Evolutionary conservation across 2,113 vertebrate genomes (phyloP), one percentile per base, ranked within the genome.

Genomic region (Sphaerodactylus townsendi): DNA sequence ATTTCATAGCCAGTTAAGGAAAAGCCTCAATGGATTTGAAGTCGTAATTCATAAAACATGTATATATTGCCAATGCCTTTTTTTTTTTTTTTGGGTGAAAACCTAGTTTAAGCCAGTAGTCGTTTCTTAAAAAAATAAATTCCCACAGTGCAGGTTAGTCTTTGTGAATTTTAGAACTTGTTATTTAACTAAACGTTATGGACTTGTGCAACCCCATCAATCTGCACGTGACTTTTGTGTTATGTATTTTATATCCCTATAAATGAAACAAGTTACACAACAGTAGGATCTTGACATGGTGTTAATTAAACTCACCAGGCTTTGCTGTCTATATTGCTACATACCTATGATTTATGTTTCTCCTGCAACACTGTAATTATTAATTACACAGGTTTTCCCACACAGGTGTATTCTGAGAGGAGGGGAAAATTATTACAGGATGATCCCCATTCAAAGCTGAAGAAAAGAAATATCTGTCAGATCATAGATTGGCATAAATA

Each of bases 1-100:
- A 10, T 87, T 89, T 92, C 86, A 86, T 86, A 53, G 77, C 2
- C 13, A 81, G 65, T 74, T 90, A 87, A 83, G 59, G 28, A 88
- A 62, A 92, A 56, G 5, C 82, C 15, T 10, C 68, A 89, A 93
- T 85, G 15, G 33, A 76, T 88, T 89, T 88, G 82, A 56, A 75
- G 50, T 91, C 56, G 74, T 81, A 90, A 92, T 78, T 87, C 62
- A 88, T 77, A 87, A 70, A 80, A 87, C 11, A 19, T 37, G 64
- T 75, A 11, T 79, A 87, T 39, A 89, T 39, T 75, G 6, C 70
- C 66, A 73, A 90, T 28, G 71, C 78, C 8, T 81, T 88, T 90
- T 41, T 7, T 89, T 39, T 7, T n/a, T n/a, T n/a, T n/a, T n/a
- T n/a, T n/a, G n/a, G n/a, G n/a, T 74, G 11, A 90, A 82, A 87